Base-by-base conservation (phyloP, 35 echinoderm and acorn worm species). In the Chiridota heheva region DNA sequence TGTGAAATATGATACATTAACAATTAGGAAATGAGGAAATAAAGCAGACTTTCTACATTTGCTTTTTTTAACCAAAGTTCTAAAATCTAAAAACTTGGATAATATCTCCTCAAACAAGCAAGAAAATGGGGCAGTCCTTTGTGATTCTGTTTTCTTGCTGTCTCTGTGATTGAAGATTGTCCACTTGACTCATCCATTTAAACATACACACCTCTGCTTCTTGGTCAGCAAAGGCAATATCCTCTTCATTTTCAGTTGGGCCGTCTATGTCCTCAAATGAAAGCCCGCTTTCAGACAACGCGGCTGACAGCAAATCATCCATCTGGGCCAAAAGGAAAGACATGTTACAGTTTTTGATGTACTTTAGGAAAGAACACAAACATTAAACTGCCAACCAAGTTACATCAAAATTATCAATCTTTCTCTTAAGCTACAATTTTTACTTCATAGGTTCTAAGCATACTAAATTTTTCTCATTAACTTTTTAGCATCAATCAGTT, bases 271-370 rank as follows among this genome's bases (percentile, higher is more conserved):
- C 70, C 53, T 93, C 90, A 36, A 93, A 65, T 3, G 90, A 82
- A 26, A 93, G 57, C 55, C 85, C 90, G 44, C 90, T 93, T 73
- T 93, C 84, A 69, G 77, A 88, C 41, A 93, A 63, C 57, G 85
- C 90, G 45, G 88, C 88, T 40, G 85, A 76, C 38, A 93, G 44
- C 38, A 93, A 67, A 49, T 93, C 90, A 60, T 78, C 75, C 75
- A 78, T 78, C 75, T 78, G 35, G 7, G 40, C 8, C 2, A 39
- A 1, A 69, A 39, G n/a, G n/a, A n/a, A n/a, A n/a, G n/a, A n/a
- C n/a, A n/a, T n/a, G n/a, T n/a, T n/a, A n/a, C n/a, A n/a, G n/a
- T n/a, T n/a, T n/a, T n/a, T n/a, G n/a, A n/a, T n/a, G n/a, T n/a
- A n/a, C n/a, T n/a, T n/a, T n/a, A n/a, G n/a, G n/a, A n/a, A n/a